These are phyloP conservation scores for Dryoscopus gambensis DNA, from an alignment of 2,113 vertebrate species.

Conservation along the genomic window DNA sequence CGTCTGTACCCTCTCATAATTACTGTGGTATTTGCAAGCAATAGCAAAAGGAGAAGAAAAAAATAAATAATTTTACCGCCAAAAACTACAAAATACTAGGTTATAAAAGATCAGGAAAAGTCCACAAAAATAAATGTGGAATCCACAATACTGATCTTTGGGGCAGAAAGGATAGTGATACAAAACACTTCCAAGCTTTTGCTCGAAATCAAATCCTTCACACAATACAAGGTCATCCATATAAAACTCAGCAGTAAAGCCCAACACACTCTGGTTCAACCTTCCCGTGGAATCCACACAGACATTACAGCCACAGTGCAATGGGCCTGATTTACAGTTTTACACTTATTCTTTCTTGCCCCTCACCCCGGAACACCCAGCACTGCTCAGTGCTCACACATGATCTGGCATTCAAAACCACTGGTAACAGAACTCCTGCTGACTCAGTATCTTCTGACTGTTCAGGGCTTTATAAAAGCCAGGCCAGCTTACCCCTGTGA, in stretches of 20 bases:
- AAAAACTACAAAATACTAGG: background rate
- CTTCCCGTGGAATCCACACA: background rate
- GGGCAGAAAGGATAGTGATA: background rate
- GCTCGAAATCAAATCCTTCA: background rate
- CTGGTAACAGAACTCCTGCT: background rate
- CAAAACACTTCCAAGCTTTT: background rate
- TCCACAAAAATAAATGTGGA: background rate
- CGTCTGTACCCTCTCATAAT: background rate
- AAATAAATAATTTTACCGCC: rapidly evolving
- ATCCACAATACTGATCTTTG: background rate
- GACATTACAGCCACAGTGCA: background rate
- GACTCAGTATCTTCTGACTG: background rate
- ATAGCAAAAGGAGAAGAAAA: background rate
- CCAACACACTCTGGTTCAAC: background rate
- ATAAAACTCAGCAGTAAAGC: background rate
- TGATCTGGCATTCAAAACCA: background rate
- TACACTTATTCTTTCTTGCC: background rate
- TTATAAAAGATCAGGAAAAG: background rate
- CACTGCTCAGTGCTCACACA: background rate
- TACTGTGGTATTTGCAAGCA: background rate
- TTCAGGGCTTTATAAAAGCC: background rate
- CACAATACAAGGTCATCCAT: background rate
- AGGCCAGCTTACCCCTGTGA: background rate
- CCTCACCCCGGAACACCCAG: background rate
- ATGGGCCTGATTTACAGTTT: background rate